Base-by-base conservation (phyloP, 2,888 invertebrate species). In the Tachina fera region DNA sequence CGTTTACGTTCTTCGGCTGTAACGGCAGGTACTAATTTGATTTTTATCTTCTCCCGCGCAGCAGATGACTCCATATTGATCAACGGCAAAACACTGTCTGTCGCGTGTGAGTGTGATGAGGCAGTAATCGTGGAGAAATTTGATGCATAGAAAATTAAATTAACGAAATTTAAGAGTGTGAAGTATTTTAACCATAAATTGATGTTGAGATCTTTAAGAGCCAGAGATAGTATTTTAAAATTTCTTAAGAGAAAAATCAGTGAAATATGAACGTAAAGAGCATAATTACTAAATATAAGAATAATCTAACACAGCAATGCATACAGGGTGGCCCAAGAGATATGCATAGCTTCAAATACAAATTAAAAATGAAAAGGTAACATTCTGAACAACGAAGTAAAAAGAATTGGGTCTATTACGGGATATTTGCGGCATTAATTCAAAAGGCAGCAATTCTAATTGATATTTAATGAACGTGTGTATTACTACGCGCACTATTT, bases 1-100 rank as follows among this genome's bases (percentile, higher is more conserved):
- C 89, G 89, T 53, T 89, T 88, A 49, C 89, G 90, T 76, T 91
- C 91, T 79, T 91, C 91, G 3, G 88, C 89, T 5, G 89, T 89
- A 41, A 86, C 78, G 14, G 90, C 90, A 43, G 91, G 91, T 87
- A 91, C 49, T 83, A 91, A 84, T 77, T 88, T 90, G 76, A 91
- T 89, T 87, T 90, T 83, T 8, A 83, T 78, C n/a, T 81, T 84
- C 74, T 82, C 87, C 72, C 88, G 89, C 88, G 13, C 61, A 60
- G 51, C 11, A 5, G 58, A n/a, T 39, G 63, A 76, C 63, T 83
- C 71, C 83, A 78, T 81, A 60, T 53, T 70, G 61, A 19, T 19
- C 39, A 60, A 74, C 16, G 51, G 11, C n/a, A 10, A 41, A 43
- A 6, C 39, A 31, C 22, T 51, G n/a, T 9, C 10, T 39, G 4